These are phyloP conservation scores for Branchipolynoe longqiensis DNA, from an alignment of 2,888 invertebrate genomes.

Conservation along the genomic window DNA sequence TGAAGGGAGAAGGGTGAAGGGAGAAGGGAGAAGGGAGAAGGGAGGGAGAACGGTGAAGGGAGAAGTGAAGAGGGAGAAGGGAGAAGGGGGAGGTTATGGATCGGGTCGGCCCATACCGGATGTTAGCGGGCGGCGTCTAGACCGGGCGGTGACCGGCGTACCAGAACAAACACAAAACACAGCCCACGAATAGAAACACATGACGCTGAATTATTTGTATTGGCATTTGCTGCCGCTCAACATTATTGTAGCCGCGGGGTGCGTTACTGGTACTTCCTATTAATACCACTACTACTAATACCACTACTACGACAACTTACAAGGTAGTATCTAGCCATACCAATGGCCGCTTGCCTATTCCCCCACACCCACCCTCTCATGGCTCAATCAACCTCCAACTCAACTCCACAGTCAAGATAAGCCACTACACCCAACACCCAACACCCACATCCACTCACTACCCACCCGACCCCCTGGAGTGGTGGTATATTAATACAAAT, in stretches of 20 bases:
- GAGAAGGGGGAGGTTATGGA: not conserved
- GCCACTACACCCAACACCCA: not conserved
- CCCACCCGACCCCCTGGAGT: too few relatives aligned
- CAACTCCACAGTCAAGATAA: constrained; percentile 9
- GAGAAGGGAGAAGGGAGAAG: too few relatives aligned
- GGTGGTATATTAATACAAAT: constrained; percentile 45
- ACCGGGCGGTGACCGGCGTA: constrained; percentile 16
- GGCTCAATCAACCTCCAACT: too few relatives aligned
- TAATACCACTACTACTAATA: too few relatives aligned
- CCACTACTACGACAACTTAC: too few relatives aligned
- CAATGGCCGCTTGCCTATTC: too few relatives aligned
- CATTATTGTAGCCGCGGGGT: constrained; percentile 47
- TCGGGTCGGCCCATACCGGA: constrained; percentile 7
- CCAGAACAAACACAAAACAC: constrained; percentile 49
- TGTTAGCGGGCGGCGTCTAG: constrained; percentile 39
- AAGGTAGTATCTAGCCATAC: too few relatives aligned
- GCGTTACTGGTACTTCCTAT: too few relatives aligned
- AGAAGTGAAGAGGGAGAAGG: not conserved
- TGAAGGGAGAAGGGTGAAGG: too few relatives aligned
- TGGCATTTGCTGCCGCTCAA: constrained; percentile 38
- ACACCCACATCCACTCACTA: too few relatives aligned
- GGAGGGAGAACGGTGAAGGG: too few relatives aligned
- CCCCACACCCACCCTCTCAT: too few relatives aligned
- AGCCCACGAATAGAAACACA: constrained; percentile 52
- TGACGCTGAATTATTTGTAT: constrained; percentile 40